phyloP scores from a whole-genome alignment of 92 coral and sea anemone species.

The Porites divaricata region DNA sequence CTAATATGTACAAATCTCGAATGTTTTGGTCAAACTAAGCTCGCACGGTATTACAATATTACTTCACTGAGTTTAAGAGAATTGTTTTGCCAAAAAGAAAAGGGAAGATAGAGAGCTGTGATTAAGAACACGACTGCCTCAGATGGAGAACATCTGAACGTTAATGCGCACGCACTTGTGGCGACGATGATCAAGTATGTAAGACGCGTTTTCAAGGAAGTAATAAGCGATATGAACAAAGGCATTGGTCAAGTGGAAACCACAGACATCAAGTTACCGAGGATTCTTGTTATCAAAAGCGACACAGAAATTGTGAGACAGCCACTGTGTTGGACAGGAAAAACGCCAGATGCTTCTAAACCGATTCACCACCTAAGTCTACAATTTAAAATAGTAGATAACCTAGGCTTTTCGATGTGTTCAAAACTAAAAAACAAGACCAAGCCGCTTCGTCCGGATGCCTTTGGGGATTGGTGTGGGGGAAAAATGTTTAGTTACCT shows the following conservation, averaged over 20 bases:
- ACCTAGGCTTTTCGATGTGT: conserved; percentile 22
- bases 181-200: conserved; percentile 51
- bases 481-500: conserved; percentile 18
- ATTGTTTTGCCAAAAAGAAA: conserved; percentile 44
- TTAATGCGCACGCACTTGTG: conserved; percentile 63
- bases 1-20: conserved; percentile 58
- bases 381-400: conserved; percentile 12
- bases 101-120: conserved; percentile 20
- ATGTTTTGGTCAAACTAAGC: conserved; percentile 54
- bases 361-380: conserved; percentile 40
- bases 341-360: conserved; percentile 51
- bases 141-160: conserved; percentile 56
- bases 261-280: not conserved
- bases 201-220: not conserved
- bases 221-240: not conserved
- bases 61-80: conserved; percentile 64
- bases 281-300: not conserved
- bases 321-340: conserved; percentile 74
- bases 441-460: conserved; percentile 17
- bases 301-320: conserved; percentile 16
- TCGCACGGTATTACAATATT: conserved; percentile 57
- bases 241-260: not conserved
- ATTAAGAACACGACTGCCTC: conserved; percentile 42
- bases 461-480: conserved; percentile 58
- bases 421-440: not conserved